Evolutionary conservation across 2,888 invertebrate species (phyloP), one percentile per base, ranked within the genome.

Genomic region (Bellardia pandia): DNA sequence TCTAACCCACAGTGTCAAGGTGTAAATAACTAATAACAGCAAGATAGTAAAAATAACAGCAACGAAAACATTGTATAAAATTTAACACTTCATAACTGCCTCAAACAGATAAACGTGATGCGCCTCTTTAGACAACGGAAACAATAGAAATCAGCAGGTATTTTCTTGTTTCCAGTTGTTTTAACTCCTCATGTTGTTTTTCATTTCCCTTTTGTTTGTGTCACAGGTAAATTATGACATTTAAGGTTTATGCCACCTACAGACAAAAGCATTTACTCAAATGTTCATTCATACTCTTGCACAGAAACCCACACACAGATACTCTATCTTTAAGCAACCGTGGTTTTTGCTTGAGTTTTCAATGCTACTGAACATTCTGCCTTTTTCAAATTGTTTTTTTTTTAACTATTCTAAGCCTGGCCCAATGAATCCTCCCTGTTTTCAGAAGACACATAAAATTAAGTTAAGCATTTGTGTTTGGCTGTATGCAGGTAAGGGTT

Each of bases 111-210:
- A 86, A 86, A 79, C 79, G 80, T 53, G 64, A 83, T 69, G 60
- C 76, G 64, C 66, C 79, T 66, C 51, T 78, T 78, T 79, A 75
- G 23, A 51, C 51, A 74, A 74, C 58, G 51, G 56, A 83, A 86
- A 86, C 86, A 86, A 80, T 84, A 83, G 86, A 79, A 77, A 83
- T 80, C 83, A 86, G 79, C 83, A 86, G 86, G 86, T 86, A 76
- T 71, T 75, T 86, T 56, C 69, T 69, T 68, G 42, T 51, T 68
- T 72, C 76, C 51, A 16, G 58, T 56, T 3, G 53, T 51, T 62
- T 64, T 48, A 42, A 33, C 16, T 13, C 30, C 58, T 68, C 6
- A 11, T 66, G 37, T 56, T 74, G 37, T 56, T 64, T 9, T 30
- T 66, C 16, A 13, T 45, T 51, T 66, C 23, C n/a, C n/a, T 33